Base-by-base conservation (phyloP, 2,113 vertebrate species). In the Microtus richardsoni region DNA sequence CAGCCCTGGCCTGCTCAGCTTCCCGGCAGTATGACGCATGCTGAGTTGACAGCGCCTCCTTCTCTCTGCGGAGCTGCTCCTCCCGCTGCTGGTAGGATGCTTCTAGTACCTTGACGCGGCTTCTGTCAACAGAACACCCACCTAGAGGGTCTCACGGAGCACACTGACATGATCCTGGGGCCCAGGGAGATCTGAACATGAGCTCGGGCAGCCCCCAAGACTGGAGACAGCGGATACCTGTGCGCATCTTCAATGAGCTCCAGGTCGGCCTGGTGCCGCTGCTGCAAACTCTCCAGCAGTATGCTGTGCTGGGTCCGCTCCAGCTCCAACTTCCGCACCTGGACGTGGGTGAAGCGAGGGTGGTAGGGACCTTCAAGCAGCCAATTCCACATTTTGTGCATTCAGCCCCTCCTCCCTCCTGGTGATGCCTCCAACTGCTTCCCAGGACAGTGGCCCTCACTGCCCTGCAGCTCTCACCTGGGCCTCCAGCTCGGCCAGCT, bases 251-350 rank as follows among this genome's bases (percentile, higher is more conserved):
- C 99, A 0, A 99, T 97, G 64, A 99, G 98, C 80, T 99, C 98
- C 58, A 99, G 95, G 62, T 99, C 99, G 1, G 99, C 98, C 97
- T 98, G 98, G 94, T 99, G 99, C 54, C 96, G 97, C 97, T 99
- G 98, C 92, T 99, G 99, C 64, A 99, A 82, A 26, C 97, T 99
- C 84, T 99, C 99, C 52, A 99, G 95, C 89, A 99, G 92, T 86
- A 98, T 96, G 47, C 97, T 98, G 71, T 98, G 98, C 96, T 99
- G 99, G 6, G 98, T 98, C 93, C 97, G 98, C 95, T 99, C 99
- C 92, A 99, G 97, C 96, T 99, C 98, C 96, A 99, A 96, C 3
- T 95, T 99, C 93, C 97, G 98, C 41, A 99, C 98, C 99, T 99
- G 93, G 79, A 11, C 44, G 24, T 1, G 0, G 0, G 39, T 0